phyloP scores from a whole-genome alignment of 2,113 vertebrate species.

The Miniopterus natalensis region DNA sequence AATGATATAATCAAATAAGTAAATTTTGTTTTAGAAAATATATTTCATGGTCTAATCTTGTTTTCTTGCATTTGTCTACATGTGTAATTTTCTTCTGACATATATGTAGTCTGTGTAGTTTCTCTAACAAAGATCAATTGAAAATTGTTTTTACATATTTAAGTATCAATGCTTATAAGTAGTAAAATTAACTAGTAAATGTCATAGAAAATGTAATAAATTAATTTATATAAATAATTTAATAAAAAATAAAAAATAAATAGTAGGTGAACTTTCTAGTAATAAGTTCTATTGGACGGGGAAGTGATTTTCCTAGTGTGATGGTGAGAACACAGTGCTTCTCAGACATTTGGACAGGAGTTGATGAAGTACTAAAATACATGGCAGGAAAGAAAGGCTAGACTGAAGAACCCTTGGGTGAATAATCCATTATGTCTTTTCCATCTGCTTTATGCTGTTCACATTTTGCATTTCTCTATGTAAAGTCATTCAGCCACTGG shows the following conservation, averaged over 20 bases:
- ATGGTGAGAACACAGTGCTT: slow-evolving; percentile 29
- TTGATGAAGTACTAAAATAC: slow-evolving; percentile 54
- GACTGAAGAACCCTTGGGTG: slow-evolving; percentile 11
- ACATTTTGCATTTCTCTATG: slow-evolving; percentile 3
- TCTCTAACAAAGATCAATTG: background rate
- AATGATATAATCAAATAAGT: slow-evolving; percentile 24
- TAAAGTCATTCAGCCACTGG: slow-evolving; percentile 73
- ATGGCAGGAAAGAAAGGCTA: slow-evolving; percentile 41
- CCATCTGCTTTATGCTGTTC: slow-evolving; percentile 48
- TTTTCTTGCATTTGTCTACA: background rate
- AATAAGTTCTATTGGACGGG: background rate
- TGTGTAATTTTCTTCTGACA: background rate
- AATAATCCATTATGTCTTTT: slow-evolving; percentile 48
- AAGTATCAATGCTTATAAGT: background rate
- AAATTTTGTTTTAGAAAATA: slow-evolving; percentile 41
- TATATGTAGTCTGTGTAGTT: background rate
- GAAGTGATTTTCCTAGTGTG: slow-evolving; percentile 46
- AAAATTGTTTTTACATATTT: background rate
- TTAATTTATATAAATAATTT: background rate
- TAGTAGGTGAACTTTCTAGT: slow-evolving; percentile 10
- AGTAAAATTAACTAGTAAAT: slow-evolving; percentile 9
- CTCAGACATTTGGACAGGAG: background rate
- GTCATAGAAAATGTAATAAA: background rate
- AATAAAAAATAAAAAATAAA: slow-evolving; percentile 48
- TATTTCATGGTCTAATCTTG: background rate